A percentile compares a stretch with the other conserved stretches of the same genome.
phyloP scores from a whole-genome alignment of 2,888 invertebrate genomes.

The Gari tellinella region DNA sequence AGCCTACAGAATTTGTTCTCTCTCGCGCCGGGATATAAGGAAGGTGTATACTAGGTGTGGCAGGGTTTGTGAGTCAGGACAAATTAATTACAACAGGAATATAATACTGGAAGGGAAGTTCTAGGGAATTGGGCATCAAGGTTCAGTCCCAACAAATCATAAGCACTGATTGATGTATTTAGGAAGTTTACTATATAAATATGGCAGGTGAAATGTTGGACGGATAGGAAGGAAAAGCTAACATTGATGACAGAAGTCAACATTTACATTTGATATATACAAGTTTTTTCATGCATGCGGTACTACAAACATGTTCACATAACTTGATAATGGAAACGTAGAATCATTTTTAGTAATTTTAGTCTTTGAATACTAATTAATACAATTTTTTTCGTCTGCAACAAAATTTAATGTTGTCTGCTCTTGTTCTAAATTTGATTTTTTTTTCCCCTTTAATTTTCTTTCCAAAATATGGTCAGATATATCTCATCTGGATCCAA shows the following conservation, averaged over 20 bases:
- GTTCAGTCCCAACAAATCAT: slow-evolving; percentile 37
- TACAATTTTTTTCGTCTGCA: no score
- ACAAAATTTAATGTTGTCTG: no score
- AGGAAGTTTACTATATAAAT: slow-evolving; percentile 37
- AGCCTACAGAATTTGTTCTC: no score
- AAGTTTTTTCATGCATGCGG: no score
- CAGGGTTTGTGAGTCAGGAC: slow-evolving; percentile 28
- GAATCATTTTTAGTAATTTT: no score
- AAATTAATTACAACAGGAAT: slow-evolving; percentile 45
- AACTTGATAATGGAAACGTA: no score
- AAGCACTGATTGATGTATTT: slow-evolving; percentile 16
- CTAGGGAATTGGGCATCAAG: slow-evolving; percentile 9
- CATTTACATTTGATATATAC: neutral
- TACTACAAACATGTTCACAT: no score
- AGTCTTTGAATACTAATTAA: no score
- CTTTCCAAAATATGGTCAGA: no score
- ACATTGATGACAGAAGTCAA: slow-evolving; percentile 27
- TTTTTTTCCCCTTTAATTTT: no score
- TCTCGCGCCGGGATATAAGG: slow-evolving; percentile 5
- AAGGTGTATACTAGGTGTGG: slow-evolving; percentile 46
- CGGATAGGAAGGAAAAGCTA: slow-evolving; percentile 29
- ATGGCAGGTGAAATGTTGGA: slow-evolving; percentile 37
- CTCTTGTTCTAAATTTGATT: no score
- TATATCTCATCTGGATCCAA: no score
- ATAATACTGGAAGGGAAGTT: slow-evolving; percentile 27